Evolutionary conservation across 2,113 vertebrate genomes (phyloP).

Genomic region (Chaetorhynchus papuensis): DNA sequence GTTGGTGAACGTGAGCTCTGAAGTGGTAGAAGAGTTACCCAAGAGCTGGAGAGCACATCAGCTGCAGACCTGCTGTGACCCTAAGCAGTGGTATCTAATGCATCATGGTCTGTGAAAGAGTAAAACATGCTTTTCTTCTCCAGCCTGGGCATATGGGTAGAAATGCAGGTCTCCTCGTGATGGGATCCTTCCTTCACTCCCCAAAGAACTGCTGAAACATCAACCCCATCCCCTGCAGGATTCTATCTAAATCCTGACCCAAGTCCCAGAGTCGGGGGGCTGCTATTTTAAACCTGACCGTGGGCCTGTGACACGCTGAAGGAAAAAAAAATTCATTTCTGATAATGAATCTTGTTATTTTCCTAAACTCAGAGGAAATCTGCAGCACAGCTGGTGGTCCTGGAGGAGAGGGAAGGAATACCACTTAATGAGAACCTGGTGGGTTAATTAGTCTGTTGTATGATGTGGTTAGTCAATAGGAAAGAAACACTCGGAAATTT

Average conservation of each 20-base stretch:
- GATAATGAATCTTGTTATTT: conserved; percentile 32
- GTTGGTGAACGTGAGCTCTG: background rate
- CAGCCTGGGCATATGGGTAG: background rate
- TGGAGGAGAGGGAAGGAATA: conserved; percentile 6
- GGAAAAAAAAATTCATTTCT: background rate
- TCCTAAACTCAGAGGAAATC: conserved; percentile 45
- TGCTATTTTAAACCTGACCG: background rate
- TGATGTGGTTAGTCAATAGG: conserved; percentile 7
- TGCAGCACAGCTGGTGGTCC: conserved; percentile 23
- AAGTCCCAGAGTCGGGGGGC: background rate
- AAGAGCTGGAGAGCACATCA: background rate
- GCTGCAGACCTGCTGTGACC: background rate
- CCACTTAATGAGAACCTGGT: conserved; percentile 41
- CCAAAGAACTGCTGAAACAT: background rate
- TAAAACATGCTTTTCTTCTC: background rate
- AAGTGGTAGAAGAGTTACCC: background rate
- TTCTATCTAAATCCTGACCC: background rate
- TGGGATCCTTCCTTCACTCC: background rate
- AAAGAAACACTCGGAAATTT: background rate
- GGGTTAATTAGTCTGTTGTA: conserved; percentile 31
- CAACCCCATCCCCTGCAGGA: background rate
- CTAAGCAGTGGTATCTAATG: background rate
- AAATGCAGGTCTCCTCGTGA: background rate
- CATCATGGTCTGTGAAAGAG: background rate
- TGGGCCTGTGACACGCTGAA: background rate